Percentiles rank a stretch among this genome's conserved stretches.
phyloP scores from a whole-genome alignment of 1,140 invertebrate species.

The Zelostemma sp. region DNA sequence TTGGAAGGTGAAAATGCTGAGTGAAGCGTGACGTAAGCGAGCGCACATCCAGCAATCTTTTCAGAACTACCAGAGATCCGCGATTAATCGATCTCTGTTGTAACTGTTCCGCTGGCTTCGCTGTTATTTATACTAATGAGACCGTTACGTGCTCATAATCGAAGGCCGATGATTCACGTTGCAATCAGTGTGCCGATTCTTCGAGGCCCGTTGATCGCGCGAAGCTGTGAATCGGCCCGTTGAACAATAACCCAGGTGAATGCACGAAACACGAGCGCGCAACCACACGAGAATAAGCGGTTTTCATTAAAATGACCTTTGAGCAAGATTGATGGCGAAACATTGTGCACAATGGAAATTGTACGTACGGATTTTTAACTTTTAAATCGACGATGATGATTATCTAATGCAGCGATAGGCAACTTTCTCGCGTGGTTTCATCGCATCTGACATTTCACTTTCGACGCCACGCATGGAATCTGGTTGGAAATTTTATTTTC shows the following conservation, averaged over 20 bases:
- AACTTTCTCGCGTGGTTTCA: too few species aligned
- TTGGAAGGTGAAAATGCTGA: too few species aligned
- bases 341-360: not conserved
- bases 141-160: not conserved
- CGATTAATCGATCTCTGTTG: slow-evolving; percentile 1
- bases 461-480: too few species aligned
- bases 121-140: slow-evolving; percentile 9
- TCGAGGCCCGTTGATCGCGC: not conserved
- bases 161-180: slow-evolving; percentile 1
- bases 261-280: not conserved
- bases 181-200: slow-evolving; percentile 3
- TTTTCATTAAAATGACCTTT: not conserved
- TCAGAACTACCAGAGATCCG: not conserved
- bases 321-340: not conserved
- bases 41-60: not conserved
- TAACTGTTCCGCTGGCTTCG: not conserved
- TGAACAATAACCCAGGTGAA: not conserved
- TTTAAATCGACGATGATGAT: too few species aligned
- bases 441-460: too few species aligned
- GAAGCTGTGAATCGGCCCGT: not conserved
- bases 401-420: too few species aligned
- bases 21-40: not conserved
- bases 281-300: not conserved
- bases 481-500: too few species aligned
- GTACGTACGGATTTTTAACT: too few species aligned